These are phyloP conservation scores for Fukomys damarensis DNA, from an alignment of 2,113 vertebrate genomes.

Conservation along the genomic window DNA sequence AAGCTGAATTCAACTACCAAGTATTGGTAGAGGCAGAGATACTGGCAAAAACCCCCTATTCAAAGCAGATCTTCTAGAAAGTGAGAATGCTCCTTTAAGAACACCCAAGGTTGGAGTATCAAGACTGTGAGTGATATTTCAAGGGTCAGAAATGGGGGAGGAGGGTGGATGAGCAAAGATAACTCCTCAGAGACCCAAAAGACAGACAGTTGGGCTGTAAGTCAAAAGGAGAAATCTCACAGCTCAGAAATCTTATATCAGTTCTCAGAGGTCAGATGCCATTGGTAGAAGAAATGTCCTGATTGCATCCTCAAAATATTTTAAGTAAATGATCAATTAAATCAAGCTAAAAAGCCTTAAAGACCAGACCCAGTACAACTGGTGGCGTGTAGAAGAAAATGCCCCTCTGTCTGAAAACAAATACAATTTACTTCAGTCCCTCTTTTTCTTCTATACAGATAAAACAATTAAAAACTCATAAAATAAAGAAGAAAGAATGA, in stretches of 20 bases:
- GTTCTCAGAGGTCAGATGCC: neutral
- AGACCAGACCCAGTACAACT: neutral
- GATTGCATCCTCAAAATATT: neutral
- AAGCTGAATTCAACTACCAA: neutral
- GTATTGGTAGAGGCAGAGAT: neutral
- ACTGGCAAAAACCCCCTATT: neutral
- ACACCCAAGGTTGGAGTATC: neutral
- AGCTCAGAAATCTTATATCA: neutral
- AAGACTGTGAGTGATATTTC: neutral
- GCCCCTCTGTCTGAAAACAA: neutral
- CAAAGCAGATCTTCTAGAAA: neutral
- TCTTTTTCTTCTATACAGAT: neutral
- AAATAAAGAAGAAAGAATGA: neutral
- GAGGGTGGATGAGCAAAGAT: neutral
- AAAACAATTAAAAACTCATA: neutral
- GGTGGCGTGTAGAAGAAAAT: neutral
- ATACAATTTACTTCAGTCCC: neutral
- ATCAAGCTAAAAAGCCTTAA: neutral
- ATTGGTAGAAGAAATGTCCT: neutral
- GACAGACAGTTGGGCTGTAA: neutral
- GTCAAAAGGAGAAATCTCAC: neutral
- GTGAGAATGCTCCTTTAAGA: neutral
- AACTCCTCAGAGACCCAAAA: neutral
- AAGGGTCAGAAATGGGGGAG: neutral
- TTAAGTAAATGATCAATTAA: neutral